Conservation (phyloP, 2,113 vertebrate species). For the Acanthisitta chloris region DNA sequence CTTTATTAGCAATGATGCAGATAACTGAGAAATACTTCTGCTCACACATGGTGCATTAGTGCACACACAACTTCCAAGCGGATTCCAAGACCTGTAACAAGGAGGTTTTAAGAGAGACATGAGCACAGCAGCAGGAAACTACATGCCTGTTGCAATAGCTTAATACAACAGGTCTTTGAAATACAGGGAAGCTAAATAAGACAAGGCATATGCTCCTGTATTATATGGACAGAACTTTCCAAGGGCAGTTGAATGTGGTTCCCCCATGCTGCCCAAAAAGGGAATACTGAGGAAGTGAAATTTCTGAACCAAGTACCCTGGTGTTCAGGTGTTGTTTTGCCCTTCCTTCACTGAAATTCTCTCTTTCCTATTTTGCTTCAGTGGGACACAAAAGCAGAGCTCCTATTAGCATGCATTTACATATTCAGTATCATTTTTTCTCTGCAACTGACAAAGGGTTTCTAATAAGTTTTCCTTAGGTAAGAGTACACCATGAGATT, state of each 20-base stretch:
- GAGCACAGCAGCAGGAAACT: neutral
- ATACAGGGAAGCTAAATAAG: neutral
- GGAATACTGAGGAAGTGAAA: neutral
- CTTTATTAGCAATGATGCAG: neutral
- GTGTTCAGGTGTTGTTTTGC: neutral
- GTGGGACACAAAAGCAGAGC: neutral
- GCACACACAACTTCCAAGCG: neutral
- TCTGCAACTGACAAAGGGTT: neutral
- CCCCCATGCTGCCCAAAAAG: neutral
- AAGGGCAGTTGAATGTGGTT: neutral
- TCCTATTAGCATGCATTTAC: neutral
- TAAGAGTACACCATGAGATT: neutral
- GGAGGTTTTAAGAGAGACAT: neutral
- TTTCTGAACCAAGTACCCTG: neutral
- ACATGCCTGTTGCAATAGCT: neutral
- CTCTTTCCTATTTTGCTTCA: neutral
- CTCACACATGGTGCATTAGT: accelerated
- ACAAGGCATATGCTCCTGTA: neutral
- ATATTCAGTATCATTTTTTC: neutral
- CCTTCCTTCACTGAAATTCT: neutral
- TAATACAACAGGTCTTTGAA: neutral
- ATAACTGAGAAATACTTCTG: neutral
- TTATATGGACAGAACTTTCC: neutral
- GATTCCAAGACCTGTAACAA: neutral
- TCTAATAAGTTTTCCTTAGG: neutral